Conservation (phyloP, 1,140 invertebrate genomes). For the Kradibia gibbosae region DNA sequence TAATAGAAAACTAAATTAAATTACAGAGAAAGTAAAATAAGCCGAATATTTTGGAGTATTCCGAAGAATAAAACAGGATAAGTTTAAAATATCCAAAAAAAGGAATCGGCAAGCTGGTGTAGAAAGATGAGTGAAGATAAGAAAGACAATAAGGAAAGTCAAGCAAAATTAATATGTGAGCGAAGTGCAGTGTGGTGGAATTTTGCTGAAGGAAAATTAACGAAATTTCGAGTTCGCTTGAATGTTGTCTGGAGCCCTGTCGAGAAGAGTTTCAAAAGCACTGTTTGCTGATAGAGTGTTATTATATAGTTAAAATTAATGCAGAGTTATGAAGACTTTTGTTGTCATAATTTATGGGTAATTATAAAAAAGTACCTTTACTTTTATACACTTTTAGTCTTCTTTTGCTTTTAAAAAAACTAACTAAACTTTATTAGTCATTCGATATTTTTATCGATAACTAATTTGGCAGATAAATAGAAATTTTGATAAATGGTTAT, state of each 20-base stretch:
- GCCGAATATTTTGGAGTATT: neutral
- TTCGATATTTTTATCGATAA: neutral
- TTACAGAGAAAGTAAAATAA: neutral
- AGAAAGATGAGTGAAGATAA: neutral
- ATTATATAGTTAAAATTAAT: slow-evolving; percentile 39
- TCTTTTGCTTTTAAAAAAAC: neutral
- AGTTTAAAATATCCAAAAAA: neutral
- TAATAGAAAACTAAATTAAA: too few relatives aligned
- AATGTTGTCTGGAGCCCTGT: slow-evolving; percentile 2
- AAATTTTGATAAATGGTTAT: too few relatives aligned
- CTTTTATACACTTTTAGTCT: neutral
- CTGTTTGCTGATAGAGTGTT: slow-evolving; percentile 41
- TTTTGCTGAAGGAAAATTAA: slow-evolving; percentile 43
- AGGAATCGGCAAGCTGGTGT: neutral
- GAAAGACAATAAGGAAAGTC: slow-evolving; percentile 25
- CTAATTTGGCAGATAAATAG: neutral
- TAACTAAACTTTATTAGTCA: neutral
- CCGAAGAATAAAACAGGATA: neutral
- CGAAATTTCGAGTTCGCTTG: slow-evolving; percentile 44
- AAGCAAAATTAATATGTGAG: slow-evolving; percentile 36
- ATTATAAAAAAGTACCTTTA: slow-evolving; percentile 40
- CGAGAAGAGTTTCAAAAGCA: slow-evolving; percentile 39
- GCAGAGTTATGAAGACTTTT: slow-evolving; percentile 24
- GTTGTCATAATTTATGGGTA: slow-evolving; percentile 16
- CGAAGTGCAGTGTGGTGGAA: slow-evolving; percentile 3